Evolutionary conservation across 1,140 invertebrate species (phyloP), one percentile per base, ranked within the genome.

Genomic region (Aphidius ervi): DNA sequence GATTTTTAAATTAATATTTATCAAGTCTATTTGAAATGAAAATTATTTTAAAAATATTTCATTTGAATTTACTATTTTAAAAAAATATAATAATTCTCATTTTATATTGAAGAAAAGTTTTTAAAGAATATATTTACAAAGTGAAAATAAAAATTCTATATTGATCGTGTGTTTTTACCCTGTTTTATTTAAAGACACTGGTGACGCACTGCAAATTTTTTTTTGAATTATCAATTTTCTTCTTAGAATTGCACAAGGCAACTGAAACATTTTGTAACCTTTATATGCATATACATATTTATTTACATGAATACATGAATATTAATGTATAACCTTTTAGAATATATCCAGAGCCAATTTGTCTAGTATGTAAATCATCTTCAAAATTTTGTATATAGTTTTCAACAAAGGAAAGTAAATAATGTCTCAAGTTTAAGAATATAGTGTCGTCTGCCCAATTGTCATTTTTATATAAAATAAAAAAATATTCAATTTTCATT

Each of bases 91-190:
- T 16, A 16, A 16, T 16, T 16, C 16, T 16, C 16, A 16, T 16
- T 16, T 16, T 16, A 16, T 16, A 16, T 1, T 16, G 16, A 0
- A 16, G 16, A 16, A 16, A 16, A 16, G 16, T 16, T 16, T 16
- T 16, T 16, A 16, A 16, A 16, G 16, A 16, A 16, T 16, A 16
- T 16, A 16, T 16, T 16, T 16, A 46, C 16, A 9, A 45, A 10
- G 42, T 39, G 40, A 59, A 41, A 45, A 46, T 40, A 6, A 9
- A 7, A n/a, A 54, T 43, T 65, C 63, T 61, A 67, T 68, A 68
- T 68, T 65, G 68, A 67, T 70, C 65, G 67, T 62, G 61, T 65
- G 58, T 67, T 62, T 61, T 55, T 57, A 55, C 59, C 62, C 68
- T 60, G 61, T 52, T 43, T 1, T 1, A 43, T 5, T 39, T 9